A percentile compares a stretch with the other conserved stretches of the same genome.
phyloP scores from a whole-genome alignment of 2,797 vertebrate genomes.

The Diplodus puntazzo region DNA sequence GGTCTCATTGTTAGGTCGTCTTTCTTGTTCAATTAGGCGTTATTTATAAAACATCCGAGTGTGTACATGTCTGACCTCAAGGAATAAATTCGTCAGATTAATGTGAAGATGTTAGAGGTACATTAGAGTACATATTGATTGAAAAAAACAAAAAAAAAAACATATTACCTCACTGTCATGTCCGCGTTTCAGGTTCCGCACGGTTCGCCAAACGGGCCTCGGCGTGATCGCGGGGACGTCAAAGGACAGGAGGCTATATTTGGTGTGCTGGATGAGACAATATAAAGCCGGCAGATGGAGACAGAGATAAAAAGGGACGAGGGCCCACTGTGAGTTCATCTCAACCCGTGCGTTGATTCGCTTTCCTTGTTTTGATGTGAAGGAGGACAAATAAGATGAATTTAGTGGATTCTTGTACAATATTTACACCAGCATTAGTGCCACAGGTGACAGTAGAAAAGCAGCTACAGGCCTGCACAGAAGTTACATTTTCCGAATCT shows the following conservation, averaged over 20 bases:
- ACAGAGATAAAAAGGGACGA: not conserved
- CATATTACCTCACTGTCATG: not conserved
- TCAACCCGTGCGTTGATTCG: not conserved
- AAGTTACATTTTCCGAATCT: too few species aligned
- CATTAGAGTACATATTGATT: not conserved
- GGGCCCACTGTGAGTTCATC: not conserved
- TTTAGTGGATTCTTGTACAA: too few species aligned
- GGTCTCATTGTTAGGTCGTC: not conserved
- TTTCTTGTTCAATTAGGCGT: slow-evolving; percentile 12
- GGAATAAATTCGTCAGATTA: not conserved
- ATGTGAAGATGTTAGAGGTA: not conserved
- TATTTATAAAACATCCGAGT: not conserved
- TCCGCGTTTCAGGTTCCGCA: not conserved
- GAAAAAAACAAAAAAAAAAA: not conserved
- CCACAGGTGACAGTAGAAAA: too few species aligned
- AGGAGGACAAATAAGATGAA: too few species aligned
- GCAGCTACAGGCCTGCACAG: too few species aligned
- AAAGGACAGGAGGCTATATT: slow-evolving; percentile 27
- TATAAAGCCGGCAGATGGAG: slow-evolving; percentile 11
- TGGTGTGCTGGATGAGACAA: slow-evolving; percentile 29
- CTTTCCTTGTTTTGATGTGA: not conserved
- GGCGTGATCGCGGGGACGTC: slow-evolving; percentile 13
- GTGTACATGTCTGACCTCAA: not conserved
- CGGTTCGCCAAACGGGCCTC: slow-evolving; percentile 28
- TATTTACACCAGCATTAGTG: too few species aligned